Base-by-base conservation (phyloP, 2,888 invertebrate genomes). In the Caenorhabditis becei region DNA sequence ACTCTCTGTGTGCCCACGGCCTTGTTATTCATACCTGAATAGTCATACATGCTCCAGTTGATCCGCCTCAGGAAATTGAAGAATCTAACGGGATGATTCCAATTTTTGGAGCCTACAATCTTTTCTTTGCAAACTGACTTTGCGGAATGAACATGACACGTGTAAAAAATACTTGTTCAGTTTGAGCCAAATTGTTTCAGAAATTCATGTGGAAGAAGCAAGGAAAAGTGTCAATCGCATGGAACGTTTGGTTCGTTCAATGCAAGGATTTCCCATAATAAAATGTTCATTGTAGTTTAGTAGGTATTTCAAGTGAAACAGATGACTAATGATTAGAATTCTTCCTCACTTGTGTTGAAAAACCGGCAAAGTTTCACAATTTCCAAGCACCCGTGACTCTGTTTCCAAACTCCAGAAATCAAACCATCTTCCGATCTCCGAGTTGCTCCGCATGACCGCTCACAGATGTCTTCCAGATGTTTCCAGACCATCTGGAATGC, bases 181-280 rank as follows among this genome's bases (percentile, higher is more conserved):
- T 5, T 28, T 16, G n/a, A n/a, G n/a, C n/a, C n/a, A n/a, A n/a
- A n/a, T n/a, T n/a, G n/a, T 58, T 82, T 23, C 59, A 80, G 78
- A 72, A 62, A 26, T 70, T 78, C 32, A 65, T 74, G 8, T 49
- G 61, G 53, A 63, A 77, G 35, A 62, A 67, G 14, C 61, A 58
- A 37, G 77, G 82, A 44, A 72, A 80, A 44, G 37, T 78, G 24
- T 70, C 78, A 16, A 44, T 85, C n/a, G 82, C 82, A 4, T n/a
- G 49, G 58, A n/a, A 75, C 82, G 37, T 83, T 85, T 53, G 82
- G 83, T 49, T 62, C 83, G 18, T 80, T 85, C 65, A 74, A 71
- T 63, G 70, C 80, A 11, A 63, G 71, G 14, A 44, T 83, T 32
- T 67, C 70, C 4, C 75, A 83, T 41, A 58, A 71, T 0, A 37